phyloP scores from a whole-genome alignment of 2,113 vertebrate species.

The human (Homo sapiens) region GRCh38 chr1:223391501-223392000 shows the following conservation, averaged over 20 bases:
- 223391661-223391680: neutral
- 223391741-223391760: neutral
- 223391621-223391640: neutral
- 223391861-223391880: neutral
- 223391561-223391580: neutral
- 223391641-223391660: too few relatives aligned
- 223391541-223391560: neutral
- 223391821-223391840: neutral
- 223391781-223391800: neutral
- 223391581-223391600: neutral
- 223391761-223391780: neutral
- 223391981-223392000: accelerated
- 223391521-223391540: neutral
- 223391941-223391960: neutral
- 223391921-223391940: neutral
- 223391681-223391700: neutral
- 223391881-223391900: neutral
- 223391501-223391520: neutral
- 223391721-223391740: neutral
- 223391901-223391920: neutral
- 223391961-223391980: neutral
- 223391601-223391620: neutral
- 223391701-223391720: neutral
- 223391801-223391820: neutral
- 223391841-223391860: neutral